phyloP scores from a whole-genome alignment of 2,888 invertebrate genomes.

The Mythimna pallens region DNA sequence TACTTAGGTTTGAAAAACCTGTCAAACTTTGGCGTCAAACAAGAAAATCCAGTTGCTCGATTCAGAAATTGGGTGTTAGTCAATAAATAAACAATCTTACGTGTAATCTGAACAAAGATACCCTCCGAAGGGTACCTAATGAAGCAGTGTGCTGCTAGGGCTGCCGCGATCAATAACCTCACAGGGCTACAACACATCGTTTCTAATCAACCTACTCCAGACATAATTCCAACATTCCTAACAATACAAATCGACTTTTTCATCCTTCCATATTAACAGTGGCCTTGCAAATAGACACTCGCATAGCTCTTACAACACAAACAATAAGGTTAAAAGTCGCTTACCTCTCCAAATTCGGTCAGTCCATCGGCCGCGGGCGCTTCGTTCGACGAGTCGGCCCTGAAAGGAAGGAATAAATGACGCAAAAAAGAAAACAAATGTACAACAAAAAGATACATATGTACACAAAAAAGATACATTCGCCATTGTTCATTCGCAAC shows the following conservation, averaged over 20 bases:
- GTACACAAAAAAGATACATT: slow-evolving; percentile 56
- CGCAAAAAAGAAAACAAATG: slow-evolving; percentile 71
- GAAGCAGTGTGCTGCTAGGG: slow-evolving; percentile 1
- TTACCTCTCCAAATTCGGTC: slow-evolving; percentile 90
- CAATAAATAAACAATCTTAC: background rate
- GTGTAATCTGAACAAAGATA: too few relatives aligned
- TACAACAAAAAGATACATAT: slow-evolving; percentile 53
- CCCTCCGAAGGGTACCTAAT: background rate
- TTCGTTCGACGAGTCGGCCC: slow-evolving; percentile 90
- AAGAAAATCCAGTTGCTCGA: background rate
- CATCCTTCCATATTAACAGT: slow-evolving; percentile 49
- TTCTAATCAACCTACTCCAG: slow-evolving; percentile 5
- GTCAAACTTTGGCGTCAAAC: too few relatives aligned
- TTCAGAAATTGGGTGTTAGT: background rate
- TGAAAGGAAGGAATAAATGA: slow-evolving; percentile 81
- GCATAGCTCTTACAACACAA: slow-evolving; percentile 51
- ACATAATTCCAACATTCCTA: slow-evolving; percentile 41
- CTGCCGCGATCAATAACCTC: slow-evolving; percentile 20
- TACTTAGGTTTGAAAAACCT: background rate
- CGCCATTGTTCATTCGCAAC: slow-evolving; percentile 67
- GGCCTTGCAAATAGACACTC: slow-evolving; percentile 45
- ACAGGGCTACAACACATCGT: slow-evolving; percentile 32
- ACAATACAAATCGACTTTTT: slow-evolving; percentile 52
- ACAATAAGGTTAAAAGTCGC: slow-evolving; percentile 67
- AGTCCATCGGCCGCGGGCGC: slow-evolving; percentile 86